Conservation (phyloP, 1,140 invertebrate species). For the Nephila pilipes region DNA sequence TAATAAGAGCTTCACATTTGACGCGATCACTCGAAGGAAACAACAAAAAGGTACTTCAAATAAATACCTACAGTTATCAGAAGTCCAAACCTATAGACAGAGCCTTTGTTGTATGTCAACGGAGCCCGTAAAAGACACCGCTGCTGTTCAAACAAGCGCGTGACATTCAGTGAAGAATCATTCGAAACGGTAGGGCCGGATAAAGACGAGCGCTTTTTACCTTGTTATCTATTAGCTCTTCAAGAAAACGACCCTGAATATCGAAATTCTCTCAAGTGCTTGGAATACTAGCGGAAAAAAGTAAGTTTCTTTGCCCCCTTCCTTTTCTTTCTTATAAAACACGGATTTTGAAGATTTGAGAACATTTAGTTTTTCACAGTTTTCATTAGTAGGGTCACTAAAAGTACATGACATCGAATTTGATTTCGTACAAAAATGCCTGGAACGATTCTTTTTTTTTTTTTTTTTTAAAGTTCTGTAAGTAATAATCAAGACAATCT, state of each 20-base stretch:
- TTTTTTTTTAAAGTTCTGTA: too few species aligned
- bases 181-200: neutral
- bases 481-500: too few species aligned
- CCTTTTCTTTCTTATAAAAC: too few species aligned
- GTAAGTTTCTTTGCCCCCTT: neutral
- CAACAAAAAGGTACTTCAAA: too few species aligned
- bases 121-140: neutral
- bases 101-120: neutral
- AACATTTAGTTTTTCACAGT: too few species aligned
- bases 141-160: slow-evolving; percentile 9
- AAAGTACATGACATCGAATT: too few species aligned
- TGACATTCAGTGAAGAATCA: neutral
- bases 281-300: neutral
- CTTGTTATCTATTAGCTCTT: neutral
- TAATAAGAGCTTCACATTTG: too few species aligned
- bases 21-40: too few species aligned
- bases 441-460: too few species aligned
- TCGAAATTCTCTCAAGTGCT: neutral
- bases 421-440: too few species aligned
- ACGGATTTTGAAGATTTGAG: too few species aligned
- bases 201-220: neutral
- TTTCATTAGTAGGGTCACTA: too few species aligned
- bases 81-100: neutral
- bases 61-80: neutral
- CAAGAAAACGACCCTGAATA: neutral